These are phyloP conservation scores for Drosophila varians DNA, from an alignment of 1,140 invertebrate species.

Conservation along the genomic window DNA sequence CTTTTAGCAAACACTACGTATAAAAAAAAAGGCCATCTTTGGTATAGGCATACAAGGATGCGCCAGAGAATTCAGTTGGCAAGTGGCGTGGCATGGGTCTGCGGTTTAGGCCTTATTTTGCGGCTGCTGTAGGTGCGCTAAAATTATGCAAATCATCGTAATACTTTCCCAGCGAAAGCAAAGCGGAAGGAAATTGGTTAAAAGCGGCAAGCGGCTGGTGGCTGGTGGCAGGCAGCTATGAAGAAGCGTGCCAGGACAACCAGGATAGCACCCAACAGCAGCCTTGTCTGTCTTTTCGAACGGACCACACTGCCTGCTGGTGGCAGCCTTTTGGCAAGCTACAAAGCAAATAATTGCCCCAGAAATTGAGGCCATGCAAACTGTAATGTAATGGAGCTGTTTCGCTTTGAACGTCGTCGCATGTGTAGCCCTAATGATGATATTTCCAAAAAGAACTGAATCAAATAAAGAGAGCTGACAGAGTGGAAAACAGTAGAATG, in stretches of 20 bases:
- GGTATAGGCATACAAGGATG: slow-evolving; percentile 36
- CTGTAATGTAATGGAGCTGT: slow-evolving; percentile 71
- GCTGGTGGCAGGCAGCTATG: neutral
- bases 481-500: slow-evolving; percentile 47
- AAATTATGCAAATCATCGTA: slow-evolving; percentile 82
- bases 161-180: slow-evolving; percentile 67
- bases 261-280: slow-evolving; percentile 6
- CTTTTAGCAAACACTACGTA: neutral
- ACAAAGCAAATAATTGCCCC: slow-evolving; percentile 76
- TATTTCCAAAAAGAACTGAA: slow-evolving; percentile 52
- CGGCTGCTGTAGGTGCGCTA: slow-evolving; percentile 70
- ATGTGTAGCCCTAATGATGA: slow-evolving; percentile 71
- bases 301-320: slow-evolving; percentile 15
- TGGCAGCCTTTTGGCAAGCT: slow-evolving; percentile 54
- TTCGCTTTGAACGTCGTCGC: slow-evolving; percentile 64
- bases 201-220: slow-evolving; percentile 37
- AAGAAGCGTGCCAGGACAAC: slow-evolving; percentile 2
- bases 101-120: slow-evolving; percentile 48
- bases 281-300: slow-evolving; percentile 31
- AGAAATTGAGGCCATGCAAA: slow-evolving; percentile 78
- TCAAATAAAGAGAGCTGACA: slow-evolving; percentile 38
- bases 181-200: slow-evolving; percentile 75
- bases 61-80: slow-evolving; percentile 40
- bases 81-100: slow-evolving; percentile 13
- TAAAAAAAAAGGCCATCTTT: slow-evolving; percentile 4